Evolutionary conservation across 2,113 vertebrate species (phyloP).

Genomic region (Paramisgurnus dabryanus): DNA sequence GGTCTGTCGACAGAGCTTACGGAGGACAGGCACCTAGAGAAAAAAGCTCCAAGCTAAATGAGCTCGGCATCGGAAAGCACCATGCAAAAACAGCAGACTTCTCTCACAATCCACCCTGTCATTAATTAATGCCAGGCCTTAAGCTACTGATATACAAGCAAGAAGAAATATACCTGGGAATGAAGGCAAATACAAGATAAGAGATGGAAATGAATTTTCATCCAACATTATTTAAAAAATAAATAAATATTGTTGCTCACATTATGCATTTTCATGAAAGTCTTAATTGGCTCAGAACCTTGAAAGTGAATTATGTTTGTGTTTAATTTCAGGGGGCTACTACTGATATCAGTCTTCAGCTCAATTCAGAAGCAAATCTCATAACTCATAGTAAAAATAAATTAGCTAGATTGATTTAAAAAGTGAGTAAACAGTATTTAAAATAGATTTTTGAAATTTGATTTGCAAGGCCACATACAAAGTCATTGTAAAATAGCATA

Average conservation of each 20-base stretch:
- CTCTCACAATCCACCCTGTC: slow-evolving; percentile 21
- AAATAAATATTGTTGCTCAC: slow-evolving; percentile 40
- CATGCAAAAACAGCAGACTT: slow-evolving; percentile 27
- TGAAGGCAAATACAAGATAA: slow-evolving; percentile 30
- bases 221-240: slow-evolving; percentile 20
- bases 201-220: slow-evolving; percentile 22
- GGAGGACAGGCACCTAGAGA: slow-evolving; percentile 18
- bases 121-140: slow-evolving; percentile 57
- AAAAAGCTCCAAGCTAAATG: slow-evolving; percentile 29
- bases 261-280: slow-evolving; percentile 41
- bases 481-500: too few relatives aligned
- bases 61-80: slow-evolving; percentile 25
- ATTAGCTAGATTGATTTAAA: neutral
- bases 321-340: slow-evolving; percentile 20
- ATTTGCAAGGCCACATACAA: neutral
- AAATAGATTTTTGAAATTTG: neutral
- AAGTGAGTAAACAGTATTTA: neutral
- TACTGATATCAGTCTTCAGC: neutral
- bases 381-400: neutral
- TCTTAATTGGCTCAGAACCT: slow-evolving; percentile 34
- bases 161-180: slow-evolving; percentile 17
- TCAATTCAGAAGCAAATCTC: neutral
- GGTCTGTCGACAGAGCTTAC: slow-evolving; percentile 17
- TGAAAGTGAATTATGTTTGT: slow-evolving; percentile 1
- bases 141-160: slow-evolving; percentile 52